These are phyloP conservation scores for Gouania willdenowi DNA, from an alignment of 2,797 vertebrate species.

Conservation along the genomic window DNA sequence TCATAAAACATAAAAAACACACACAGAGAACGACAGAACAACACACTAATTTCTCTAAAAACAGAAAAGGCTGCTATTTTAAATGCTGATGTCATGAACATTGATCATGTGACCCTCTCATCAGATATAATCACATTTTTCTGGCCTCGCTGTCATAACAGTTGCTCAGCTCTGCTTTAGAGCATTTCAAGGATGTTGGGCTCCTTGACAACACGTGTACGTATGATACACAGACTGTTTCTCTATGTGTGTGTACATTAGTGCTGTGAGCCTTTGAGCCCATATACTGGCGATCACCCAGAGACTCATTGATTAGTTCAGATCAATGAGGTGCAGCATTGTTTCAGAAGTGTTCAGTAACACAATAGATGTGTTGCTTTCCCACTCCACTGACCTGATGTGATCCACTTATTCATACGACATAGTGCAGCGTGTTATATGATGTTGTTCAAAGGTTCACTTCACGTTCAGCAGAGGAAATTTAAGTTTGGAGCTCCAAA, in stretches of 20 bases:
- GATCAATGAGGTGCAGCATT: conserved; percentile 52
- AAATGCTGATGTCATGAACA: no score
- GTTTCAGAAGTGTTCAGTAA: conserved; percentile 50
- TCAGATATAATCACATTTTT: no score
- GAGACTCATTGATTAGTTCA: conserved; percentile 54
- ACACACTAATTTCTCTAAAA: no score
- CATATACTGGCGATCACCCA: conserved; percentile 32
- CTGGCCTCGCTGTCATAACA: no score
- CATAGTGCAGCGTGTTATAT: background rate
- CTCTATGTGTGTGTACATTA: conserved; percentile 45
- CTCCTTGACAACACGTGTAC: no score
- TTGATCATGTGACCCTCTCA: no score
- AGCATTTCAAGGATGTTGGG: no score
- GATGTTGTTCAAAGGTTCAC: background rate
- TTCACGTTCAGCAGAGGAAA: background rate
- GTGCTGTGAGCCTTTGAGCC: conserved; percentile 28
- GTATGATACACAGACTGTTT: no score
- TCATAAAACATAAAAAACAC: no score
- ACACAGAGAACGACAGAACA: no score
- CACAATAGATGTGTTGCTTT: conserved; percentile 17
- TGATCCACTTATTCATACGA: background rate
- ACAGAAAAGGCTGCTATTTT: no score
- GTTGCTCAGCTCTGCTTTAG: conserved; percentile 11
- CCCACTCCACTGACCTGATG: conserved; percentile 10
- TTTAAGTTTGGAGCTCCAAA: background rate